Evolutionary conservation across 1,140 invertebrate species (phyloP).

Genomic region (Cepaea nemoralis): DNA sequence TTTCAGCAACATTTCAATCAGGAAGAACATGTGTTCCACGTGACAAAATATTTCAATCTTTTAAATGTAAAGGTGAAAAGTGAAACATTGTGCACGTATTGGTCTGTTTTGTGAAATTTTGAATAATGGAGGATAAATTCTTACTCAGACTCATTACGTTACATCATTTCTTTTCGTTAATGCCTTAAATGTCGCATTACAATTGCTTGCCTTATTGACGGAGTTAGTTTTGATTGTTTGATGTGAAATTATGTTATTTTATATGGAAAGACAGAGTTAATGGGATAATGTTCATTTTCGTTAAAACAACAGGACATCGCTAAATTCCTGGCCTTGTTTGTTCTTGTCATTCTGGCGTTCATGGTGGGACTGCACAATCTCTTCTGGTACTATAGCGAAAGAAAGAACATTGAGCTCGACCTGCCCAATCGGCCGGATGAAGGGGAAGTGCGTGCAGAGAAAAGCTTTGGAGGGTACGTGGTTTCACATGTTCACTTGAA

Average conservation of each 20-base stretch:
- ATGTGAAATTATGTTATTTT: neutral
- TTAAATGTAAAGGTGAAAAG: too few species aligned
- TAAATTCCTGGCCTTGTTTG: slow-evolving; percentile 62
- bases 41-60: too few species aligned
- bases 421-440: neutral
- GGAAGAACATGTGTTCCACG: too few species aligned
- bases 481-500: too few species aligned
- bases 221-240: neutral
- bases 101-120: too few species aligned
- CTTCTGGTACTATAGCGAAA: slow-evolving; percentile 68
- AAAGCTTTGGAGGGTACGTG: slow-evolving; percentile 59
- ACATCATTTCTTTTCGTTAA: neutral
- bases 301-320: slow-evolving; percentile 60
- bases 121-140: too few species aligned
- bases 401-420: slow-evolving; percentile 50
- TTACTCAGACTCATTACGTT: too few species aligned
- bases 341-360: slow-evolving; percentile 63
- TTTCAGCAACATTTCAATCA: too few species aligned
- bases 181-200: neutral
- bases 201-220: neutral
- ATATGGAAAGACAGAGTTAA: neutral
- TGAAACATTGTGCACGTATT: too few species aligned
- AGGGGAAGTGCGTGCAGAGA: slow-evolving; percentile 46
- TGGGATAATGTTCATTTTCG: too few species aligned
- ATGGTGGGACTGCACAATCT: slow-evolving; percentile 67